These are phyloP conservation scores for Garrulus glandarius DNA, from an alignment of 2,797 vertebrate genomes.

Conservation along the genomic window DNA sequence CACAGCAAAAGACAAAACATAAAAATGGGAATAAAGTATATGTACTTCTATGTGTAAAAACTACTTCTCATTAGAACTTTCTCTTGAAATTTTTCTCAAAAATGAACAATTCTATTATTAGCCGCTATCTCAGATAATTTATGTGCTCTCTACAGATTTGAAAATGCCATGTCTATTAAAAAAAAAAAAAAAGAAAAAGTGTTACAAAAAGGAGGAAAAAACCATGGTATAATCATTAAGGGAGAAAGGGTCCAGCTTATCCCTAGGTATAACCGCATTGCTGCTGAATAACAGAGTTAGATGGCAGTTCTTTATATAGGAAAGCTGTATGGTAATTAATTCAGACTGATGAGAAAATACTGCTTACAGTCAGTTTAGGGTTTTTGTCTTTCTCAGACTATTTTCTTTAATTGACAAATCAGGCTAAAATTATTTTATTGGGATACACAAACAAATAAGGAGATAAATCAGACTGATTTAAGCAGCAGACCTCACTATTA, in stretches of 20 bases:
- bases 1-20: background rate
- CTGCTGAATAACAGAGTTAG: background rate
- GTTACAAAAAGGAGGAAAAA: background rate
- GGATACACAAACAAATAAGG: background rate
- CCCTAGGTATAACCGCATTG: background rate
- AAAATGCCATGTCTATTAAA: background rate
- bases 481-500: background rate
- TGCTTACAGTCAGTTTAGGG: background rate
- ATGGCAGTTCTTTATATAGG: rapidly evolving
- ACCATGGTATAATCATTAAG: rapidly evolving
- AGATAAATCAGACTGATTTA: background rate
- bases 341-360: background rate
- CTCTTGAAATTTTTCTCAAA: background rate
- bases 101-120: background rate
- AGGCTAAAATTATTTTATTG: background rate
- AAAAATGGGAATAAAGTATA: background rate
- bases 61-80: background rate
- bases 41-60: background rate
- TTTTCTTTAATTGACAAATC: background rate
- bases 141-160: background rate
- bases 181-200: background rate
- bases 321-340: background rate
- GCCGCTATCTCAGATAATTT: background rate
- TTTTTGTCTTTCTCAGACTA: background rate
- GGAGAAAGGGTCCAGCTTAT: background rate